A percentile compares a stretch with the other conserved stretches of the same genome.
These are phyloP conservation scores for Ploceus nigricollis DNA, from an alignment of 2,113 vertebrate genomes.

Conservation along the genomic window DNA sequence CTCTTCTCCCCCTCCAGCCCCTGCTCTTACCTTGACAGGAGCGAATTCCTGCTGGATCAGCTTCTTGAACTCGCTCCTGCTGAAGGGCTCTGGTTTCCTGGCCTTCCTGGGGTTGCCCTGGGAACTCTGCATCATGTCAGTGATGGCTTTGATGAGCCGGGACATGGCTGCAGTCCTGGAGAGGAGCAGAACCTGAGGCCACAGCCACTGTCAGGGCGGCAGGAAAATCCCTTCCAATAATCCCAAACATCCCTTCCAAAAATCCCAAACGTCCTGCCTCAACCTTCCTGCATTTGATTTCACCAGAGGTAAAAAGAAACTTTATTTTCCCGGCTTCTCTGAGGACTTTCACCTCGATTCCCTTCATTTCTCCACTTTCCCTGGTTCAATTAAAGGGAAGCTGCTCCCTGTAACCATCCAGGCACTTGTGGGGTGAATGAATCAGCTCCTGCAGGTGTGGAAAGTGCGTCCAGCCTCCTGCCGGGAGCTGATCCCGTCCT, in stretches of 20 bases:
- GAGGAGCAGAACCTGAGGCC: background rate
- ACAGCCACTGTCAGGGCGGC: too few relatives aligned
- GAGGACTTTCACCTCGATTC: background rate
- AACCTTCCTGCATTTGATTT: background rate
- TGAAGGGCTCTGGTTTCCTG: background rate
- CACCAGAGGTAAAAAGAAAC: background rate
- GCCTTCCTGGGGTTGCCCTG: background rate
- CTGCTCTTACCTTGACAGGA: background rate
- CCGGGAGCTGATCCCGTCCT: background rate
- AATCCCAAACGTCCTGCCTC: background rate
- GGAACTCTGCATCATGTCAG: slow-evolving; percentile 30
- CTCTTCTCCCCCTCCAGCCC: fast-evolving
- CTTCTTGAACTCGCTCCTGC: slow-evolving; percentile 50
- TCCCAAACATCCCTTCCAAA: background rate
- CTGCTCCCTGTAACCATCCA: background rate
- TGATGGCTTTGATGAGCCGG: slow-evolving; percentile 42
- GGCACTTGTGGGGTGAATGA: background rate
- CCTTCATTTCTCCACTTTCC: background rate
- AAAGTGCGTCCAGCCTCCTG: background rate
- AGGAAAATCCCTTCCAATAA: background rate
- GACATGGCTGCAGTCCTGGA: slow-evolving; percentile 14
- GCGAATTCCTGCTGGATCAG: slow-evolving; percentile 54
- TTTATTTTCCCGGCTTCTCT: background rate
- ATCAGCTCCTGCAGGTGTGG: background rate
- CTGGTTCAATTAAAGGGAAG: background rate